Evolutionary conservation across 2,888 invertebrate genomes (phyloP).

Genomic region (Strigamia transsilvanica): DNA sequence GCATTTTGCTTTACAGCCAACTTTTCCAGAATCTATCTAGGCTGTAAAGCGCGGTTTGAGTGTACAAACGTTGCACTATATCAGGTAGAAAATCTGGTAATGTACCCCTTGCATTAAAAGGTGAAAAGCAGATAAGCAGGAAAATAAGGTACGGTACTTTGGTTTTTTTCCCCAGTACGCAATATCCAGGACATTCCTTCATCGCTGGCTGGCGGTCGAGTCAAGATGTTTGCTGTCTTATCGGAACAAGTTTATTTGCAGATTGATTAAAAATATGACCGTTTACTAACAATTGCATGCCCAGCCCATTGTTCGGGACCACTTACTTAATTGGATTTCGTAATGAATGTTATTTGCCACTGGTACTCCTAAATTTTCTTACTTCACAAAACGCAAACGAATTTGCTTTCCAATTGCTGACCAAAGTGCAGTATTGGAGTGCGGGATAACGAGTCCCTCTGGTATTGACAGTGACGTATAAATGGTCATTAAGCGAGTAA

Average conservation of each 20-base stretch:
- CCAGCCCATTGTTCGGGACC: not conserved
- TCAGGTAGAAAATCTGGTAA: no score
- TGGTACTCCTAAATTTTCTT: not conserved
- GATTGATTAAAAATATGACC: not conserved
- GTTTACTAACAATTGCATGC: not conserved
- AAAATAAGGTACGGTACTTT: not conserved
- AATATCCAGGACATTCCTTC: not conserved
- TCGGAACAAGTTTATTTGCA: not conserved
- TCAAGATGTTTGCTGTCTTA: constrained; percentile 18
- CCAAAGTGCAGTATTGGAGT: constrained; percentile 30
- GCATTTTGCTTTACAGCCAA: no score
- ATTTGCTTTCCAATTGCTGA: constrained; percentile 16
- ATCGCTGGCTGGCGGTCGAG: not conserved
- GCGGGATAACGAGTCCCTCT: constrained; percentile 13
- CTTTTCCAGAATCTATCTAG: no score
- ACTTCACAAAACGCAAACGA: constrained; percentile 20
- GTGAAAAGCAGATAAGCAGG: no score
- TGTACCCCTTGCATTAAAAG: no score
- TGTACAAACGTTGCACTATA: no score
- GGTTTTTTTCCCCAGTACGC: not conserved
- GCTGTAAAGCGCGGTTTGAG: no score
- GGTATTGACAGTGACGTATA: constrained; percentile 30
- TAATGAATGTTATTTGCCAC: constrained; percentile 2
- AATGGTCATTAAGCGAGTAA: constrained; percentile 26
- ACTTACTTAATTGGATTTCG: constrained; percentile 16